Evolutionary conservation across 2,113 vertebrate species (phyloP).

Genomic region (Turnix velox): DNA sequence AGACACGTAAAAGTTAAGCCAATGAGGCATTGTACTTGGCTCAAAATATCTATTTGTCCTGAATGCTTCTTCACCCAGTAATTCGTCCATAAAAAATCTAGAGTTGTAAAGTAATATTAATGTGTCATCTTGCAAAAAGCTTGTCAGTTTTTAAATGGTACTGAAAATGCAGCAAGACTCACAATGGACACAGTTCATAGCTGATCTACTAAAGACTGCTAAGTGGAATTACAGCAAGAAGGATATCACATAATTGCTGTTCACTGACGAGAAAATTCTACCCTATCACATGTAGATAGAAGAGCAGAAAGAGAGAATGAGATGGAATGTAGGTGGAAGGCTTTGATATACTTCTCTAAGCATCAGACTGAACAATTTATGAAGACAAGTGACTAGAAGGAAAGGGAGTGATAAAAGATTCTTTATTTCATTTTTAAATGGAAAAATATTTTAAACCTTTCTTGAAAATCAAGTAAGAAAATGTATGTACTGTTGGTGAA

Average conservation of each 20-base stretch:
- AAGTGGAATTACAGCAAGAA: neutral
- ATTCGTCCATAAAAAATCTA: neutral
- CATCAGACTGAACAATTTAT: neutral
- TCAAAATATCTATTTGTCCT: neutral
- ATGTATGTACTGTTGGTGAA: neutral
- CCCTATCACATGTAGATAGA: neutral
- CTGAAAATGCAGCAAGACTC: neutral
- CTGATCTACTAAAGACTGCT: neutral
- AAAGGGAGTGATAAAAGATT: neutral
- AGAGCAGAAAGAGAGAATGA: constrained; percentile 1
- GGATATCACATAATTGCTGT: neutral
- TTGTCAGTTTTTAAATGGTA: neutral
- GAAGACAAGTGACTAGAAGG: neutral
- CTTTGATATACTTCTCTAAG: constrained; percentile 20
- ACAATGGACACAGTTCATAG: neutral
- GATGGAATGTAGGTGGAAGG: constrained; percentile 23
- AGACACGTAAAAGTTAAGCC: neutral
- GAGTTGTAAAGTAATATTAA: neutral
- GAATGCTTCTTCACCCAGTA: neutral
- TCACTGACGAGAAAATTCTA: constrained; percentile 54
- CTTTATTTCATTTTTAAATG: neutral
- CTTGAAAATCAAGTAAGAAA: neutral
- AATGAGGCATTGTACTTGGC: neutral
- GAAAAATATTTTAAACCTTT: neutral
- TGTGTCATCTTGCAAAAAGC: neutral